Base-by-base conservation (phyloP, 53 echinoderm and acorn worm genomes). In the Pentamera pediparva region DNA sequence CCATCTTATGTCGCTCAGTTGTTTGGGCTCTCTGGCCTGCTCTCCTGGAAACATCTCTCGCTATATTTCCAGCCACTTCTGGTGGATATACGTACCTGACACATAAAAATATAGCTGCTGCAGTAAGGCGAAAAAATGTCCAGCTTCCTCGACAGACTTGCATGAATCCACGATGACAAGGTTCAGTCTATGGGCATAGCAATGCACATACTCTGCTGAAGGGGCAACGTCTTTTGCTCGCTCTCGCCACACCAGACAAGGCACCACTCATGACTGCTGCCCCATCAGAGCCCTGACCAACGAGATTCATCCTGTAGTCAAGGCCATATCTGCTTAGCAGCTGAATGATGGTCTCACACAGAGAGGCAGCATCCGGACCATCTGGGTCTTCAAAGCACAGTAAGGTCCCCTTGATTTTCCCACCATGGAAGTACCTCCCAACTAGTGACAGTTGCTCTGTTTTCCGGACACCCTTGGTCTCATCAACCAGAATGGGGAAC, bases 231-330 rank as follows among this genome's bases (percentile, higher is more conserved):
- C 26, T 49, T 49, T 43, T 10, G 49, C 49, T 19, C 71, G 5
- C 4, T 37, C 49, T 31, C 28, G 70, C 70, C n/a, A 70, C 49
- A 35, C 75, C 75, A 27, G 75, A 75, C 9, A 38, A 2, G 19
- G 27, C 40, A 2, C 71, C 71, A 17, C 71, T 70, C 71, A 70
- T 70, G 11, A 75, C 75, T 6, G 58, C 22, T 26, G 75, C 75
- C 36, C 75, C 75, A 52, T 75, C 56, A 56, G 57, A 75, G 13
- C 56, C 56, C 53, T 75, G 75, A 10, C 75, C 75, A 33, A 75
- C 38, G 4, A 75, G 35, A 75, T 75, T 75, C 35, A 6, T 8
- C 58, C 53, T 61, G 36, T 75, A 75, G 53, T 75, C 75, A 3
- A 70, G 29, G 2, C 71, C 71, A 51, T 38, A 70, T 5, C 39